Evolutionary conservation across 2,888 invertebrate species (phyloP), one percentile per base, ranked within the genome.

Genomic region (Lampropteryx suffumata): DNA sequence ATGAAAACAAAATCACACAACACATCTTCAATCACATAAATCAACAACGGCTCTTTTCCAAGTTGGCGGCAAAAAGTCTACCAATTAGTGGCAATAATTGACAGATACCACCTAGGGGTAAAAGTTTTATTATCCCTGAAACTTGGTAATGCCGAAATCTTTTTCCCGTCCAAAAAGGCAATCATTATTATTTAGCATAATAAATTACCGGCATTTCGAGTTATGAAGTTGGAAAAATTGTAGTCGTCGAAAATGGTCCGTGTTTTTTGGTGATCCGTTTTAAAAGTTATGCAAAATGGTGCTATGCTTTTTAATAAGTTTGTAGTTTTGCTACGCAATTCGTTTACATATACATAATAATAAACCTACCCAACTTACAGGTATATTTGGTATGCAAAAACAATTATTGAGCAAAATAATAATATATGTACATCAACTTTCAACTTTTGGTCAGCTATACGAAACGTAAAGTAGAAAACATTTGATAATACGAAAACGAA

Each of bases 181-280:
- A 55, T 42, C 52, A 57, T 65, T 63, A 55, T 59, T 62, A 56
- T 63, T 64, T 52, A 55, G 55, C 62, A 55, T 62, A 62, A 60
- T 59, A 62, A 64, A 65, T 61, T 53, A 58, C 57, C 30, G 10
- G 44, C 36, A 52, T 54, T 53, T 36, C 51, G 27, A 42, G 55
- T 55, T 58, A 48, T 47, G 50, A 48, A 57, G 50, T 55, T 54
- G 46, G 45, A 50, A 45, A 57, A 55, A 53, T 53, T 43, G 48
- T 14, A 33, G 36, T 47, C 39, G 39, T 12, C 40, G 35, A 48
- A 53, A 53, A 44, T 48, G 48, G 48, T 48, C 32, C 27, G 33
- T 44, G 29, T 53, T 48, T 50, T 51, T 53, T 35, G 48, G 53
- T 12, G 53, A 35, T 34, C 44, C 12, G 21, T 41, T 42, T 33